Percentiles rank a stretch among this genome's conserved stretches.
phyloP scores from a whole-genome alignment of 1,140 invertebrate species.

The Propsilocerus akamusi region DNA sequence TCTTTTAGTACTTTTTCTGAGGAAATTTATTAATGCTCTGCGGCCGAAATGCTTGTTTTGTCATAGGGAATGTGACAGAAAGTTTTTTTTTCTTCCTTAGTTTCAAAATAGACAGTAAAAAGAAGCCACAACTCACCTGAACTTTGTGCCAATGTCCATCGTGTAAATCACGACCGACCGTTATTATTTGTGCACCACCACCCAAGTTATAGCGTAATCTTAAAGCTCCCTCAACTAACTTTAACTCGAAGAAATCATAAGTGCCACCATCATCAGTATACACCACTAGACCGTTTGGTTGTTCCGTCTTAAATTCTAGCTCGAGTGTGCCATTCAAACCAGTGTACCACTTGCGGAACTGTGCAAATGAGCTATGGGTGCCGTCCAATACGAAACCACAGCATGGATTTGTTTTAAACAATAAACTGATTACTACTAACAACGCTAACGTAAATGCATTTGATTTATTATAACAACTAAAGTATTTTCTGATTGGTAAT shows the following conservation, averaged over 20 bases:
- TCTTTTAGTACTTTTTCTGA: no score
- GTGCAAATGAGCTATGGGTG: conserved; percentile 66
- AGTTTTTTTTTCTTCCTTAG: conserved; percentile 57
- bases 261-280: conserved; percentile 89
- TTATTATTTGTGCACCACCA: conserved; percentile 70
- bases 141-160: conserved; percentile 86
- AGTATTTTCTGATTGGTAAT: background rate
- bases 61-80: no score
- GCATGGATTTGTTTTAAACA: background rate
- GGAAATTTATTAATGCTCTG: no score
- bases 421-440: background rate
- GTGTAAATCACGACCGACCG: conserved; percentile 65
- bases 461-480: conserved; percentile 3
- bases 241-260: conserved; percentile 89
- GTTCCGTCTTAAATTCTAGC: conserved; percentile 81
- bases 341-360: conserved; percentile 78
- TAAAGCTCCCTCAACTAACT: conserved; percentile 78
- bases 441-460: background rate
- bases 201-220: conserved; percentile 72
- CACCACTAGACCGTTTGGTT: conserved; percentile 71
- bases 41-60: no score
- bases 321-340: conserved; percentile 71
- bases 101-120: conserved; percentile 25
- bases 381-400: conserved; percentile 61
- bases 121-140: conserved; percentile 27